Evolutionary conservation across 2,113 vertebrate species (phyloP).

Genomic region (Hippocampus comes): DNA sequence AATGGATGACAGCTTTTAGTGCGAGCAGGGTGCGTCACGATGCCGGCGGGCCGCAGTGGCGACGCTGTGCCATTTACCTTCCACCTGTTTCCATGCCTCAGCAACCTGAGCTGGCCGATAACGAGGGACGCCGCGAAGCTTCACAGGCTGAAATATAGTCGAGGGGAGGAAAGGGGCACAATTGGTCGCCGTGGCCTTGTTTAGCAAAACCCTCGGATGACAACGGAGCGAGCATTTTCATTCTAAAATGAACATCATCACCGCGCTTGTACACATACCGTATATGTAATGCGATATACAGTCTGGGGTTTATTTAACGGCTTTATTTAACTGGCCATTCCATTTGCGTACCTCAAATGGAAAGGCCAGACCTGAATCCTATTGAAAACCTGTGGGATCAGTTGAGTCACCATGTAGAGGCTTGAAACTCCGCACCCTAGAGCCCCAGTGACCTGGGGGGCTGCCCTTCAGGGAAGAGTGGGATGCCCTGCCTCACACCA

Average conservation of each 20-base stretch:
- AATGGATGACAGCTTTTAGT: constrained; percentile 77
- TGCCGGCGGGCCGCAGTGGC: constrained; percentile 53
- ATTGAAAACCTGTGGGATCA: no score
- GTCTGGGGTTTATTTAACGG: background rate
- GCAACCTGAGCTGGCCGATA: constrained; percentile 54
- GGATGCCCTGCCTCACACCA: no score
- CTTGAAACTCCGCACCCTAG: no score
- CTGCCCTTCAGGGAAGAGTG: no score
- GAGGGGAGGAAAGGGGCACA: background rate
- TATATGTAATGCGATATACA: background rate
- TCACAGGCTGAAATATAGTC: constrained; percentile 22
- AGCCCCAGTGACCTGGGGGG: no score
- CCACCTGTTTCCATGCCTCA: constrained; percentile 74
- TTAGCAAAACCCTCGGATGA: background rate
- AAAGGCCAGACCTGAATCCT: no score
- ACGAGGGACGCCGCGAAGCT: constrained; percentile 1
- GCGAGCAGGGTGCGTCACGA: constrained; percentile 75
- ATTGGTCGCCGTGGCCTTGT: background rate
- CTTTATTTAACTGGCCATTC: no score
- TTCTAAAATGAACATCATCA: constrained; percentile 8
- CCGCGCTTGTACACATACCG: background rate
- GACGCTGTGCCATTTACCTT: constrained; percentile 72
- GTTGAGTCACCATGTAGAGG: no score
- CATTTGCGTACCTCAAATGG: no score
- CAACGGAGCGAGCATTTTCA: constrained; percentile 14